Conservation (phyloP, 2,113 vertebrate species). For the Stercorarius parasiticus region DNA sequence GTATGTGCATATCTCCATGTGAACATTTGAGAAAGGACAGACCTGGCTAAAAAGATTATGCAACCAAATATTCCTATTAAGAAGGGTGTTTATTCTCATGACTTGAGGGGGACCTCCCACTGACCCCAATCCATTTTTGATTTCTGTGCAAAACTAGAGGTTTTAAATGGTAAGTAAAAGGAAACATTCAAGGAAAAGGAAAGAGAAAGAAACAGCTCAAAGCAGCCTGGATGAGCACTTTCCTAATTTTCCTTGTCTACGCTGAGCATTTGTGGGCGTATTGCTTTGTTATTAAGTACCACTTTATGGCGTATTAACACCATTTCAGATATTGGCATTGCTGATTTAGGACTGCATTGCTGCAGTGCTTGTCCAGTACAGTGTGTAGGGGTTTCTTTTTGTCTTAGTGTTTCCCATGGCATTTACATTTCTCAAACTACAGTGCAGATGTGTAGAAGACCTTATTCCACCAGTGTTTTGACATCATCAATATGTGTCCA, state of each 20-base stretch:
- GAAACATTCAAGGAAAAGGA: not conserved
- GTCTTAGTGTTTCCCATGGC: not conserved
- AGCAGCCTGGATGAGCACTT: not conserved
- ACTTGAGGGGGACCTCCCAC: not conserved
- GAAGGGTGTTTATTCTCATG: not conserved
- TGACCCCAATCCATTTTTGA: not conserved
- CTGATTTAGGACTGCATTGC: not conserved
- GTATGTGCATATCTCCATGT: not conserved
- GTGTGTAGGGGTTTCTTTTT: not conserved
- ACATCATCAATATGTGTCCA: not conserved
- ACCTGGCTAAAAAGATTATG: not conserved
- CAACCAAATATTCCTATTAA: not conserved
- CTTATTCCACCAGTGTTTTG: not conserved
- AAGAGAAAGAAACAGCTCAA: not conserved
- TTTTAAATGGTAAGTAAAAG: not conserved
- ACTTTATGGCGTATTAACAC: not conserved
- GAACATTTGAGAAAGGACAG: not conserved
- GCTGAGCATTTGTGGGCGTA: not conserved
- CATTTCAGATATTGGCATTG: not conserved
- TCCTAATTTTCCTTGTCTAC: conserved; percentile 26
- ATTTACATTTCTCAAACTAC: not conserved
- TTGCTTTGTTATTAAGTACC: conserved; percentile 23
- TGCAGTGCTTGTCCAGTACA: not conserved
- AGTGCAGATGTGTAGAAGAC: not conserved
- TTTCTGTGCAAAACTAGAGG: not conserved